These are phyloP conservation scores for Serrognathus titanus DNA, from an alignment of 2,888 invertebrate genomes.

Conservation along the genomic window DNA sequence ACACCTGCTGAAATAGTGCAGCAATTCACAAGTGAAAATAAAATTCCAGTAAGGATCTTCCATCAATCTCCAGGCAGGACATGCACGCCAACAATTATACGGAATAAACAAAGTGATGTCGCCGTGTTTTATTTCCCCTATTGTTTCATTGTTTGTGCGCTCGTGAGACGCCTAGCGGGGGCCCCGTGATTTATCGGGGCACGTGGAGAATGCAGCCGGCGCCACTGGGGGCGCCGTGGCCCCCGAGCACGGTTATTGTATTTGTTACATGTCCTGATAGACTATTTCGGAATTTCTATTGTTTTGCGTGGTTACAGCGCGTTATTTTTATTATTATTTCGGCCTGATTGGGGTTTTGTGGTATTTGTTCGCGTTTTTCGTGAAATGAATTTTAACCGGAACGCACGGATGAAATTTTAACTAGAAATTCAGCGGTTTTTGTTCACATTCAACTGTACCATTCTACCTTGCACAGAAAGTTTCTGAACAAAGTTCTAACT, in stretches of 20 bases:
- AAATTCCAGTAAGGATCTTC: conserved; percentile 14
- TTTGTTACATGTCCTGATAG: conserved; percentile 38
- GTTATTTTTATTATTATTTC: conserved; percentile 21
- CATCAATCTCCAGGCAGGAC: conserved; percentile 22
- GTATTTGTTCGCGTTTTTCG: conserved; percentile 30
- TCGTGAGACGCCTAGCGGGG: conserved; percentile 48
- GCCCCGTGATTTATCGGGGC: conserved; percentile 51
- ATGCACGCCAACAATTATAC: conserved; percentile 47
- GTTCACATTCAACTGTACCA: no score
- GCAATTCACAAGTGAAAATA: conserved; percentile 12
- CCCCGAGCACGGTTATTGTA: conserved; percentile 35
- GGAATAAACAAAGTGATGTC: conserved; percentile 50
- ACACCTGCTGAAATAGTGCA: conserved; percentile 9
- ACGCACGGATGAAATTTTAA: neutral
- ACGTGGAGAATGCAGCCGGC: conserved; percentile 49
- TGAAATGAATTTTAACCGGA: conserved; percentile 27
- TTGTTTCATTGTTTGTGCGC: conserved; percentile 50
- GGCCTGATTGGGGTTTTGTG: conserved; percentile 28
- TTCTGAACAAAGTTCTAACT: no score
- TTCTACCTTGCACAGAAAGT: no score
- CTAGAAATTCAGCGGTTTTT: no score
- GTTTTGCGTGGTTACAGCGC: conserved; percentile 40
- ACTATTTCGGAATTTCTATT: conserved; percentile 47
- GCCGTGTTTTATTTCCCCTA: conserved; percentile 50
- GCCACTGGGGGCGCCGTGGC: conserved; percentile 49